Percentiles rank a stretch among this genome's conserved stretches.
phyloP scores from a whole-genome alignment of 2,797 vertebrate species.

The Coranthus polyacanthus region DNA sequence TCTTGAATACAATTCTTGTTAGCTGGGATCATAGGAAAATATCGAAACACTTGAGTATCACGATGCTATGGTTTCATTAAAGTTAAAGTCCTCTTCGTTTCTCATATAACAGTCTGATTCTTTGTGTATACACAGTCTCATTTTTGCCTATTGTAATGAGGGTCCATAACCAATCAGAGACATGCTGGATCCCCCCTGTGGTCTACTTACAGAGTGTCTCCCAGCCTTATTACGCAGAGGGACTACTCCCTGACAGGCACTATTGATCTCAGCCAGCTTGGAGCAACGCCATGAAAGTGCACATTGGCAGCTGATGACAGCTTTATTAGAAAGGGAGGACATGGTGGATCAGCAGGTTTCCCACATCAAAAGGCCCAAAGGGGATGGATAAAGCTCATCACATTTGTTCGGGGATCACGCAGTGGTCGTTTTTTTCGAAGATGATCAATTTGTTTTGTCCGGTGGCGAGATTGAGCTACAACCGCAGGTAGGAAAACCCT shows the following conservation, averaged over 20 bases:
- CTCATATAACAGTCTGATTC: neutral
- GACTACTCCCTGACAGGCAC: constrained; percentile 59
- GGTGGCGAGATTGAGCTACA: constrained; percentile 16
- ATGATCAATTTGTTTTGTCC: constrained; percentile 51
- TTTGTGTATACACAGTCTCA: constrained; percentile 31
- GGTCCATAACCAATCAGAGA: constrained; percentile 25
- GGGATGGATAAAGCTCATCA: constrained; percentile 54
- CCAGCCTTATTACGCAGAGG: constrained; percentile 46
- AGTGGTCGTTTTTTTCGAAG: constrained; percentile 26
- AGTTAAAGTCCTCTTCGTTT: too few relatives aligned
- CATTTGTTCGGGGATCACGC: constrained; percentile 59
- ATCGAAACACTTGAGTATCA: too few relatives aligned
- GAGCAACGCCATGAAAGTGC: constrained; percentile 61
- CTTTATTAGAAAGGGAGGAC: constrained; percentile 75
- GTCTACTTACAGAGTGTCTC: constrained; percentile 56
- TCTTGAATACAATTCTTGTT: too few relatives aligned
- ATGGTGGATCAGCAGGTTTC: constrained; percentile 64
- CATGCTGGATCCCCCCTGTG: constrained; percentile 20
- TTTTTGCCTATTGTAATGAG: constrained; percentile 26
- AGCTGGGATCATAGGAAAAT: too few relatives aligned
- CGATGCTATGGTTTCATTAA: too few relatives aligned
- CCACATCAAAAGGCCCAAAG: constrained; percentile 51
- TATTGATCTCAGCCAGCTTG: constrained; percentile 72
- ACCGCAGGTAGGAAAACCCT: constrained; percentile 26
- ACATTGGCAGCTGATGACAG: constrained; percentile 72